Conservation (phyloP, 2,797 vertebrate genomes). For the Enoplosus armatus region DNA sequence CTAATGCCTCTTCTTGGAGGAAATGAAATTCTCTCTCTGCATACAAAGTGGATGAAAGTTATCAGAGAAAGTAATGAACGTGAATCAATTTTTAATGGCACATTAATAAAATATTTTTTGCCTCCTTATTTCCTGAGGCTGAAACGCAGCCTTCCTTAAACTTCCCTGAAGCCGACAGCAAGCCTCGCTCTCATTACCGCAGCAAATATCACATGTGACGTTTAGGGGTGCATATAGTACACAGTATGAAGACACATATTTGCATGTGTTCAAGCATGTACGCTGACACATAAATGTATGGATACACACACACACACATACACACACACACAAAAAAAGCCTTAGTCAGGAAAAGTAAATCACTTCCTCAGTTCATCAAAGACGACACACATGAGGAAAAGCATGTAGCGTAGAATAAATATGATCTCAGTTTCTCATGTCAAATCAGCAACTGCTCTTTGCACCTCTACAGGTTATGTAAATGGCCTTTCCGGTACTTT, state of each 20-base stretch:
- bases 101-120: slow-evolving; percentile 81
- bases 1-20: slow-evolving; percentile 54
- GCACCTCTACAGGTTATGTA: background rate
- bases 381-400: background rate
- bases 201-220: slow-evolving; percentile 43
- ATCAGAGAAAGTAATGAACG: slow-evolving; percentile 77
- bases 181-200: slow-evolving; percentile 59
- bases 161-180: slow-evolving; percentile 48
- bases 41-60: slow-evolving; percentile 73
- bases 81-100: slow-evolving; percentile 80
- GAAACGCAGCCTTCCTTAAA: slow-evolving; percentile 44
- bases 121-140: slow-evolving; percentile 70
- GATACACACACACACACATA: no score
- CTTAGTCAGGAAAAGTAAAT: slow-evolving; percentile 25
- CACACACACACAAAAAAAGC: no score
- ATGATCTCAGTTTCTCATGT: background rate
- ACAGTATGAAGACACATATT: background rate
- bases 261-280: background rate
- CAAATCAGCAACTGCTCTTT: background rate
- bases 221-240: background rate
- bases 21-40: slow-evolving; percentile 62
- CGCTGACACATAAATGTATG: background rate
- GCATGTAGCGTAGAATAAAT: background rate
- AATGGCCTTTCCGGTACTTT: no score
- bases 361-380: slow-evolving; percentile 15